A percentile compares a stretch with the other conserved stretches of the same genome.
These are phyloP conservation scores for Papilio machaon DNA, from an alignment of 1,140 invertebrate genomes.

Conservation along the genomic window DNA sequence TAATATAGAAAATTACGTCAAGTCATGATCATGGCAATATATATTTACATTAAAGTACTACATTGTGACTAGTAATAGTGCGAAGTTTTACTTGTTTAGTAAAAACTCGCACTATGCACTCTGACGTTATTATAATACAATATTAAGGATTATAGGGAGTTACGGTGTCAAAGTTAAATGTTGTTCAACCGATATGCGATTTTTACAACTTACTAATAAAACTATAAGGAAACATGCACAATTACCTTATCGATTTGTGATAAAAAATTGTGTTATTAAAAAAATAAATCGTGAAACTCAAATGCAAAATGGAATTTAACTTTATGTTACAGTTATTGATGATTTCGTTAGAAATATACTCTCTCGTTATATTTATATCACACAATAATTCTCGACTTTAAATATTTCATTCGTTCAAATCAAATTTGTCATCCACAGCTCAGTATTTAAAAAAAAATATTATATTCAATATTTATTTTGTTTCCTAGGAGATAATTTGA, in stretches of 20 bases:
- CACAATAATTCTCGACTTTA: background rate
- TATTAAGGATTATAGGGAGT: background rate
- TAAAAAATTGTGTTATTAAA: slow-evolving; percentile 18
- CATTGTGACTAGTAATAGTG: no score
- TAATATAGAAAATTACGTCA: no score
- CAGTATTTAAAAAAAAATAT: no score
- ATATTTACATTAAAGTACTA: no score
- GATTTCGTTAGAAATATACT: background rate
- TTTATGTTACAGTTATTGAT: background rate
- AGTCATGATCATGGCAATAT: no score
- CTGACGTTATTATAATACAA: background rate
- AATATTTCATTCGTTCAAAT: background rate
- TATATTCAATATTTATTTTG: no score
- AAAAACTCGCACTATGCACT: background rate
- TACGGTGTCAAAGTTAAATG: background rate
- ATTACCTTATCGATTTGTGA: background rate
- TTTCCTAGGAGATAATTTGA: no score
- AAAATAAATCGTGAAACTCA: background rate
- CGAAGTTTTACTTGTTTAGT: background rate
- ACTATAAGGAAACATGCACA: background rate
- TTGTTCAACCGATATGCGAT: background rate
- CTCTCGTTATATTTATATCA: background rate
- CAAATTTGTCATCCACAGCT: background rate
- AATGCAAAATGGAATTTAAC: slow-evolving; percentile 20
- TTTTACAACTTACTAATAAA: background rate